Evolutionary conservation across 2,888 invertebrate species (phyloP).

Genomic region (Hypena proboscidalis): DNA sequence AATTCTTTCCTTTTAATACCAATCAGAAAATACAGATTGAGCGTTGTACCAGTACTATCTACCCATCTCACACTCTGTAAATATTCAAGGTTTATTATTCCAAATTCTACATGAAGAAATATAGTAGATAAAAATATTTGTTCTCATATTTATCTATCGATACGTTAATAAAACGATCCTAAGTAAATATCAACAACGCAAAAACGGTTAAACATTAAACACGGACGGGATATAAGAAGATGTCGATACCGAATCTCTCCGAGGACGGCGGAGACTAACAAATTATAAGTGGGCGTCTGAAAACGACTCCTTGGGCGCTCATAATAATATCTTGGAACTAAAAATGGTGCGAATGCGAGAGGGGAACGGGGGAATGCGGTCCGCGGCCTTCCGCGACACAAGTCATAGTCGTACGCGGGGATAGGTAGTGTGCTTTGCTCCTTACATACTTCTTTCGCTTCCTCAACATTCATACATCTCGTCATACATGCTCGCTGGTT

Average conservation of each 20-base stretch:
- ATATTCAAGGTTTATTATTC: too few species aligned
- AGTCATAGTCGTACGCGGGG: constrained; percentile 28
- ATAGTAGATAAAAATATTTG: constrained; percentile 5
- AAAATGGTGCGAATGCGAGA: constrained; percentile 66
- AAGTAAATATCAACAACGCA: constrained; percentile 57
- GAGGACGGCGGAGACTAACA: constrained; percentile 68
- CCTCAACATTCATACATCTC: too few species aligned
- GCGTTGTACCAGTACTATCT: too few species aligned
- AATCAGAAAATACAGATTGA: too few species aligned
- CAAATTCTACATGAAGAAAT: too few species aligned
- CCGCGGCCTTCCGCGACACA: constrained; percentile 20
- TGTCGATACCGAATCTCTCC: constrained; percentile 52
- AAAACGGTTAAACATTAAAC: constrained; percentile 56
- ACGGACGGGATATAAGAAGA: constrained; percentile 56
- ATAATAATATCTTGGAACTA: constrained; percentile 76
- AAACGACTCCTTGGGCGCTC: constrained; percentile 77
- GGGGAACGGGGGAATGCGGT: constrained; percentile 27
- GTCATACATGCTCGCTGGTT: too few species aligned
- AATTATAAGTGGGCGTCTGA: constrained; percentile 74
- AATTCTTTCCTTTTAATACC: too few species aligned
- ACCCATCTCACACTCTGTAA: too few species aligned
- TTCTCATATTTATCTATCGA: constrained; percentile 28
- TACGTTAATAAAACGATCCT: constrained; percentile 41
- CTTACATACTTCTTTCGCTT: too few species aligned
- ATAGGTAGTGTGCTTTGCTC: too few species aligned